Percentiles rank a stretch among this genome's conserved stretches.
Conservation (phyloP, 2,888 invertebrate genomes). For the Coleophora flavipennella region DNA sequence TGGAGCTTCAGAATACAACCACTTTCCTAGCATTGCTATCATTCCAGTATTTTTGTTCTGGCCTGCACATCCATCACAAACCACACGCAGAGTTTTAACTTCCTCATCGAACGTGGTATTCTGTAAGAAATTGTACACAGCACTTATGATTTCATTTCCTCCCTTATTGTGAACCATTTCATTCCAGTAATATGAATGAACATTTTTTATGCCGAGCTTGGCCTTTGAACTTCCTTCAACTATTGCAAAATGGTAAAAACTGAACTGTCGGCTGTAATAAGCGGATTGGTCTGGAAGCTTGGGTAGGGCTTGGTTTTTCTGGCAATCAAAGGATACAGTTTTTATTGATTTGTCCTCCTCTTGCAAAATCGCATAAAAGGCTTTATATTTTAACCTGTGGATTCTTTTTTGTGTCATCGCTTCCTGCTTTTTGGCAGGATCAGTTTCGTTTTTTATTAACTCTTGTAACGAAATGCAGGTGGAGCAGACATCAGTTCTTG, state of each 20-base stretch:
- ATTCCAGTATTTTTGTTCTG: conserved; percentile 19
- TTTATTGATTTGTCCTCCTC: conserved; percentile 13
- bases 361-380: conserved; percentile 15
- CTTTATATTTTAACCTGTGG: conserved; percentile 16
- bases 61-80: conserved; percentile 17
- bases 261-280: conserved; percentile 16
- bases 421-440: conserved; percentile 11
- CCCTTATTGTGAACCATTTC: conserved; percentile 9
- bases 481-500: conserved; percentile 14
- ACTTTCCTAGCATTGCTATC: conserved; percentile 14
- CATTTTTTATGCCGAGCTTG: conserved; percentile 12
- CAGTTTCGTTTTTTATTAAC: conserved; percentile 14
- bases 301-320: conserved; percentile 18
- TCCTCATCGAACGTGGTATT: conserved; percentile 1
- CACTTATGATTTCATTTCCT: conserved; percentile 12
- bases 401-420: conserved; percentile 14
- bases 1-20: conserved; percentile 10
- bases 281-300: conserved; percentile 16
- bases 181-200: conserved; percentile 12
- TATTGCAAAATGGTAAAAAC: conserved; percentile 29
- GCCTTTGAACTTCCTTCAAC: conserved; percentile 24
- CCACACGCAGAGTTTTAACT: conserved; percentile 12
- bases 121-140: conserved; percentile 10
- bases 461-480: conserved; percentile 11
- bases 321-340: conserved; percentile 18